A percentile compares a stretch with the other conserved stretches of the same genome.
phyloP scores from a whole-genome alignment of 2,113 vertebrate species.

The Larimichthys crocea region DNA sequence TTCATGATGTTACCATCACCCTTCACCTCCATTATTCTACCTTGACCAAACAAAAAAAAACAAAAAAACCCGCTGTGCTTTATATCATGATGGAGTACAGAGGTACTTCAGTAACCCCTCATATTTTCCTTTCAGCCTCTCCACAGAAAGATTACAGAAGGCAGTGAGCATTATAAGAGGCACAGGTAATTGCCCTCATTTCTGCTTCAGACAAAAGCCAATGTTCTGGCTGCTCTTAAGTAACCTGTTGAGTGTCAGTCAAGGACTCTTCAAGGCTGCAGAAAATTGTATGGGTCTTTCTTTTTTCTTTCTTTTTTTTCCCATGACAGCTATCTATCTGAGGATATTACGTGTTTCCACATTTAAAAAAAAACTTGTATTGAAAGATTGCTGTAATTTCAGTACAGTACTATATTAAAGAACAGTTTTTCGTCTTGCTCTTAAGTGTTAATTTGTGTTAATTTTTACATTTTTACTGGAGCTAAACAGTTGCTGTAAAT shows the following conservation, averaged over 20 bases:
- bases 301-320: background rate
- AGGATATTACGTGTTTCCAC: constrained; percentile 64
- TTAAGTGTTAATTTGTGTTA: background rate
- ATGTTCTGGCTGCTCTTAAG: constrained; percentile 77
- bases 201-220: constrained; percentile 75
- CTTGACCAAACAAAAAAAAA: constrained; percentile 14
- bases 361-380: constrained; percentile 10
- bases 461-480: background rate
- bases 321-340: constrained; percentile 63
- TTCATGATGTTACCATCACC: constrained; percentile 27
- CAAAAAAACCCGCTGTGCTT: constrained; percentile 30
- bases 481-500: background rate
- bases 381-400: constrained; percentile 35
- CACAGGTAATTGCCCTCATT: constrained; percentile 74
- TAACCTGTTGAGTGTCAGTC: constrained; percentile 68
- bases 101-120: constrained; percentile 54
- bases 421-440: background rate
- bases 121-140: constrained; percentile 59
- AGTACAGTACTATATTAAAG: constrained; percentile 8
- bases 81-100: constrained; percentile 45
- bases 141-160: constrained; percentile 59
- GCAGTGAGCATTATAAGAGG: constrained; percentile 57
- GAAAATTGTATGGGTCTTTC: constrained; percentile 69
- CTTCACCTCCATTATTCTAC: constrained; percentile 28
- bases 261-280: constrained; percentile 70